Evolutionary conservation across 2,113 vertebrate species (phyloP).

Genomic region (Ascaphus truei): DNA sequence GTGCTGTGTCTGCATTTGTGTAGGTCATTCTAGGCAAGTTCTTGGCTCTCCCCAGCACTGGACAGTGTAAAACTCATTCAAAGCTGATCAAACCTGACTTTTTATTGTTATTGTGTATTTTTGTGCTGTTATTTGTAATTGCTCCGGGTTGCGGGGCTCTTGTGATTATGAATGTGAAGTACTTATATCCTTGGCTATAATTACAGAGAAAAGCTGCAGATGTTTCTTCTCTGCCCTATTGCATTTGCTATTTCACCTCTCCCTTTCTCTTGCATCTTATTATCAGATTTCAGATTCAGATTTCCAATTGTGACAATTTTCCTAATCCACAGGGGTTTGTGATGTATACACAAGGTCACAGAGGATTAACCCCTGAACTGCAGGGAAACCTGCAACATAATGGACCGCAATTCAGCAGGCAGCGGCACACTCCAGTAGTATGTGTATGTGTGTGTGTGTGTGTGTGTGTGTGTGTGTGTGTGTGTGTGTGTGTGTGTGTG

Average conservation of each 20-base stretch:
- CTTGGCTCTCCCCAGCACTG: conserved; percentile 11
- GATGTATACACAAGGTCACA: conserved; percentile 17
- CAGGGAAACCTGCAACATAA: not conserved
- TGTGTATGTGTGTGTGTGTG: too few species aligned
- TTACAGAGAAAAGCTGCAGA: not conserved
- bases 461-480: too few species aligned
- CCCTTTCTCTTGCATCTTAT: conserved; percentile 7
- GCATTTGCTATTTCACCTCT: conserved; percentile 22
- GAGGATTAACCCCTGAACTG: conserved; percentile 24
- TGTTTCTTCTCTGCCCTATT: conserved; percentile 30
- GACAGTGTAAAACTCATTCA: conserved; percentile 15
- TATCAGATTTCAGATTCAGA: conserved; percentile 33
- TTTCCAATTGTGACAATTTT: conserved; percentile 36
- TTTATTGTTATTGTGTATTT: conserved; percentile 8
- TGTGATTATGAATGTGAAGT: conserved; percentile 10
- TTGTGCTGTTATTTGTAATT: conserved; percentile 10
- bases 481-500: too few species aligned
- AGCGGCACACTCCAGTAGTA: too few species aligned
- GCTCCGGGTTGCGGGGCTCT: not conserved
- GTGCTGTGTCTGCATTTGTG: conserved; percentile 12
- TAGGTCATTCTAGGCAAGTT: conserved; percentile 16
- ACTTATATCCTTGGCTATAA: conserved; percentile 12
- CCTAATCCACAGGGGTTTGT: conserved; percentile 8
- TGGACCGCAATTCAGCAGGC: too few species aligned
- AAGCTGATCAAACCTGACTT: conserved; percentile 20